Conservation (phyloP, 2,113 vertebrate species). For the Callorhinus ursinus region DNA sequence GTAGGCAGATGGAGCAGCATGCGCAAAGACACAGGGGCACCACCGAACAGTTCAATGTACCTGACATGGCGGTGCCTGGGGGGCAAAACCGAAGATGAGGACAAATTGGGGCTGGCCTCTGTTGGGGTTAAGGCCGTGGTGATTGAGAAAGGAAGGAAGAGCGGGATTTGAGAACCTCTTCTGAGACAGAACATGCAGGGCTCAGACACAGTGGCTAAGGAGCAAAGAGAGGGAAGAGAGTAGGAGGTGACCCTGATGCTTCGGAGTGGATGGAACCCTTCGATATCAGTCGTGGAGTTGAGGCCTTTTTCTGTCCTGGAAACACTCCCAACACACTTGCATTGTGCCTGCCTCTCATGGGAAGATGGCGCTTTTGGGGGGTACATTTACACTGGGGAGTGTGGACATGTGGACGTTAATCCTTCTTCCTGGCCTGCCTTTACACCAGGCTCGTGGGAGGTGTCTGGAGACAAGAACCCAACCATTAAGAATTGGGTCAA, state of each 20-base stretch:
- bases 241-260: neutral
- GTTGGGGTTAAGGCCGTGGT: neutral
- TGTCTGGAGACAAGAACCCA: neutral
- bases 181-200: neutral
- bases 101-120: neutral
- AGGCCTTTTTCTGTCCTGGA: neutral
- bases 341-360: neutral
- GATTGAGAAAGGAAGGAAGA: neutral
- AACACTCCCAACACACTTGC: neutral
- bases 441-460: neutral
- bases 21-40: neutral
- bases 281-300: neutral
- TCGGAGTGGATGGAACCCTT: neutral
- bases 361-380: neutral
- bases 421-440: neutral
- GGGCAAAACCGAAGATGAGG: neutral
- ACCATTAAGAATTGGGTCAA: neutral
- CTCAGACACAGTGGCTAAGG: neutral
- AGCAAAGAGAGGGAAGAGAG: neutral
- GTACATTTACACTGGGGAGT: neutral
- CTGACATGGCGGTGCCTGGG: neutral
- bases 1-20: neutral
- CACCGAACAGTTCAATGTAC: neutral
- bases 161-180: neutral
- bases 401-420: neutral